Base-by-base conservation (phyloP, 2,113 vertebrate genomes). In the Emydocephalus ijimae region DNA sequence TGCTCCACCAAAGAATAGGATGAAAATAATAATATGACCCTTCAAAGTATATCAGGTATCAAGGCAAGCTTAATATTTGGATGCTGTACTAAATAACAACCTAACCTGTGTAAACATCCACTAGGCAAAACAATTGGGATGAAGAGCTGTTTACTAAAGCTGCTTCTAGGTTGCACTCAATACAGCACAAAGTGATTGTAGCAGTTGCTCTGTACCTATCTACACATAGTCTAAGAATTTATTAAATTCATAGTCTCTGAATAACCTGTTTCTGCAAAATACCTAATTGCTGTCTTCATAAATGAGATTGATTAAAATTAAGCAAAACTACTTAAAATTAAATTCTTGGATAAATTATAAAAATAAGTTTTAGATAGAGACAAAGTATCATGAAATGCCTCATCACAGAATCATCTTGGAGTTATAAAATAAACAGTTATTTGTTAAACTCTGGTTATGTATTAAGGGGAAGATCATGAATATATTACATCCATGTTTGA, bases 21-120 rank as follows among this genome's bases (percentile, higher is more conserved):
- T 23, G 10, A 24, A 89, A 85, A 69, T 64, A 52, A 52, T 88
- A 50, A 59, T 23, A 61, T 61, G 69, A 39, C 48, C 1, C 8
- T 59, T 52, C 93, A 24, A 0, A 10, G 88, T 96, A 4, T 81
- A 89, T 1, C 48, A 9, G 1, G 43, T 90, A 2, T 64, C 34
- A 93, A 94, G 39, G 48, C 34, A 48, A 52, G 18, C 61, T n/a
- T 0, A 6, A 91, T 64, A 88, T 93, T 91, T 74, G 18, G 57
- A 88, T 64, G 69, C 61, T 95, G 56, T 90, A 95, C 86, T 94
- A 43, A 88, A 34, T 95, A 93, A 90, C 89, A 90, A 74, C 87
- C 92, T 29, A 0, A 0, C 0, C 29, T 59, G 89, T 74, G 45
- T 94, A 95, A 95, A 95, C 93, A 92, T 5, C 93, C 90, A 64